These are phyloP conservation scores for Aeoliscus strigatus DNA, from an alignment of 2,797 vertebrate genomes.

Conservation along the genomic window DNA sequence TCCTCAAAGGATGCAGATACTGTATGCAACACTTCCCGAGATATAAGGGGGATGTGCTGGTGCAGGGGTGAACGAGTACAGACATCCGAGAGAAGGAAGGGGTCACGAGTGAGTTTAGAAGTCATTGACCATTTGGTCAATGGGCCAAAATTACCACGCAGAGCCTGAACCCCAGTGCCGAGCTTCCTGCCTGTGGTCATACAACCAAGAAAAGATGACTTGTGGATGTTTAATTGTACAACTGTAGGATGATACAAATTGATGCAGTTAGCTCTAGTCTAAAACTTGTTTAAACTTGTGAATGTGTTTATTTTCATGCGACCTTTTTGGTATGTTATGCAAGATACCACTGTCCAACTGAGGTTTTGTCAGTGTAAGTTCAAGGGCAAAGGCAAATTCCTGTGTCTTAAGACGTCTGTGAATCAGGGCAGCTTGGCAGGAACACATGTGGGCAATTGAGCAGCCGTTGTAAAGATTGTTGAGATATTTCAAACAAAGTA, in stretches of 20 bases:
- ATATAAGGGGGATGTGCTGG: constrained; percentile 47
- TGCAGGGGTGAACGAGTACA: constrained; percentile 56
- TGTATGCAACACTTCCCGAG: constrained; percentile 31
- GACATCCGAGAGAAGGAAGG: constrained; percentile 40
- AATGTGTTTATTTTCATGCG: constrained; percentile 42
- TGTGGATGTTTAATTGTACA: too few relatives aligned
- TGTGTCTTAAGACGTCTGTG: constrained; percentile 68
- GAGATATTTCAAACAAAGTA: constrained; percentile 77
- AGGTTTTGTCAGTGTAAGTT: constrained; percentile 58
- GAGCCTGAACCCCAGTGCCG: constrained; percentile 30
- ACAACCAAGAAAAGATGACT: constrained; percentile 25
- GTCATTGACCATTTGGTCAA: constrained; percentile 68
- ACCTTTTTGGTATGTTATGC: constrained; percentile 48
- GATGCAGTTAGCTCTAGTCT: too few relatives aligned
- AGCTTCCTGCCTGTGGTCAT: constrained; percentile 58
- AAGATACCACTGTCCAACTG: constrained; percentile 46
- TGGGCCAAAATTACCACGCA: constrained; percentile 41
- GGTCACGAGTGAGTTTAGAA: constrained; percentile 40
- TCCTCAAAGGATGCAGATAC: too few relatives aligned
- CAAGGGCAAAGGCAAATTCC: constrained; percentile 70
- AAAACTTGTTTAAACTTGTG: constrained; percentile 13
- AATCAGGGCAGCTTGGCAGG: constrained; percentile 71
- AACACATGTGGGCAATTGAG: constrained; percentile 71
- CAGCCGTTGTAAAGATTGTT: constrained; percentile 74
- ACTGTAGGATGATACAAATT: too few relatives aligned